Percentiles rank a stretch among this genome's conserved stretches.
phyloP scores from a whole-genome alignment of 2,113 vertebrate genomes.

The Platichthys stellatus region DNA sequence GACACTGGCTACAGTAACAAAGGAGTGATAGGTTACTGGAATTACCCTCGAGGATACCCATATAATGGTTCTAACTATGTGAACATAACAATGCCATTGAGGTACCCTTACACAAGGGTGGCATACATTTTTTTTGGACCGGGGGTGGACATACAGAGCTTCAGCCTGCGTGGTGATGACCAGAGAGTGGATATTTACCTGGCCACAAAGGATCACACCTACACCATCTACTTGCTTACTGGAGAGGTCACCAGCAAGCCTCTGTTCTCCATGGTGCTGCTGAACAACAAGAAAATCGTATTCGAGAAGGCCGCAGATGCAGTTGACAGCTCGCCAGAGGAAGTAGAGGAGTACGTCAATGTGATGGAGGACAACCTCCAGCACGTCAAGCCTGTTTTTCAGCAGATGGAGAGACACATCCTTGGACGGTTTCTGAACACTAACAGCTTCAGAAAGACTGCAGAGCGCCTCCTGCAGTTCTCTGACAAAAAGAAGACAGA shows the following conservation, averaged over 20 bases:
- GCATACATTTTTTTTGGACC: slow-evolving; percentile 95
- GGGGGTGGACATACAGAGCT: slow-evolving; percentile 89
- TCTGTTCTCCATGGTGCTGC: slow-evolving; percentile 89
- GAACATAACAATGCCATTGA: slow-evolving; percentile 91
- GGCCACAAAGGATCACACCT: slow-evolving; percentile 87
- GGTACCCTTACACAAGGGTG: slow-evolving; percentile 87
- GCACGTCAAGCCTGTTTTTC: slow-evolving; percentile 93
- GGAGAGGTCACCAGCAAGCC: slow-evolving; percentile 84
- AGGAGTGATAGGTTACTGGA: slow-evolving; percentile 86
- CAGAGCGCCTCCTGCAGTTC: slow-evolving; percentile 90
- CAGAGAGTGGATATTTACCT: slow-evolving; percentile 90
- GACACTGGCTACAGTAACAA: slow-evolving; percentile 91
- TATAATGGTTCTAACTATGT: slow-evolving; percentile 96
- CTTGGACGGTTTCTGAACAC: slow-evolving; percentile 90
- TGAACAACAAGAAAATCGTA: slow-evolving; percentile 88
- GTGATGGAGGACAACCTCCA: slow-evolving; percentile 91
- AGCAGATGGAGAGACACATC: slow-evolving; percentile 93
- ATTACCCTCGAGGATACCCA: slow-evolving; percentile 91
- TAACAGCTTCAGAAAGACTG: slow-evolving; percentile 89
- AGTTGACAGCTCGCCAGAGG: slow-evolving; percentile 73
- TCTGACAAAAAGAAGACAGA: slow-evolving; percentile 92
- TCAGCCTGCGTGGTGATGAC: slow-evolving; percentile 88
- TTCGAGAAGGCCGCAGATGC: slow-evolving; percentile 84
- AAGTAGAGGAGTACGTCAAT: slow-evolving; percentile 88
- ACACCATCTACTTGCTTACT: slow-evolving; percentile 88